phyloP scores from a whole-genome alignment of 1,140 invertebrate genomes.

The Orius laevigatus region DNA sequence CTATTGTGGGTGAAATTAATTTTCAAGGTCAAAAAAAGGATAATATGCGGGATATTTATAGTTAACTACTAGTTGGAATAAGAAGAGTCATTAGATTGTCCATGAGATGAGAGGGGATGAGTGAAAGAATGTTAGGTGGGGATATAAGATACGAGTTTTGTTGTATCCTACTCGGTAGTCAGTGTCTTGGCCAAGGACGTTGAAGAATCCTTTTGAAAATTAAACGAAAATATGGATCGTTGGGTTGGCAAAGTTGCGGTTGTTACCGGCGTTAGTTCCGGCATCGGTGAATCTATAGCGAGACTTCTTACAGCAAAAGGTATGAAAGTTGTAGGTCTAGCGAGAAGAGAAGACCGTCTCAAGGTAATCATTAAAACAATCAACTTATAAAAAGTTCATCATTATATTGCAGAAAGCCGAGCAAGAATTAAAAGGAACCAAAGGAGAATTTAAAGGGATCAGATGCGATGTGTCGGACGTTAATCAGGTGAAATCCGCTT shows the following conservation, averaged over 20 bases:
- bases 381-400: too few relatives aligned
- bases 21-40: too few relatives aligned
- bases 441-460: slow-evolving; percentile 24
- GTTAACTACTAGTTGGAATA: too few relatives aligned
- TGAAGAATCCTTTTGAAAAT: too few relatives aligned
- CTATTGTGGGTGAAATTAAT: too few relatives aligned
- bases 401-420: not conserved
- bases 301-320: slow-evolving; percentile 32
- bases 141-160: too few relatives aligned
- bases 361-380: slow-evolving; percentile 12
- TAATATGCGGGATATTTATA: too few relatives aligned
- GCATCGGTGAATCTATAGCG: slow-evolving; percentile 37
- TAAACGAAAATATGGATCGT: slow-evolving; percentile 34
- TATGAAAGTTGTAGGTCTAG: slow-evolving; percentile 35
- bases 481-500: slow-evolving; percentile 43
- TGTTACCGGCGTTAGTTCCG: slow-evolving; percentile 46
- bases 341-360: slow-evolving; percentile 10
- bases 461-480: slow-evolving; percentile 48
- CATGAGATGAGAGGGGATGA: too few relatives aligned
- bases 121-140: too few relatives aligned
- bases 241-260: slow-evolving; percentile 43
- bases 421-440: not conserved
- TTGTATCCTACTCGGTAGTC: too few relatives aligned
- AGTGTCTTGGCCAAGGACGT: too few relatives aligned
- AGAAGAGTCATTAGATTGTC: too few relatives aligned